phyloP scores from a whole-genome alignment of 2,888 invertebrate species.

The Mythimna pallens region DNA sequence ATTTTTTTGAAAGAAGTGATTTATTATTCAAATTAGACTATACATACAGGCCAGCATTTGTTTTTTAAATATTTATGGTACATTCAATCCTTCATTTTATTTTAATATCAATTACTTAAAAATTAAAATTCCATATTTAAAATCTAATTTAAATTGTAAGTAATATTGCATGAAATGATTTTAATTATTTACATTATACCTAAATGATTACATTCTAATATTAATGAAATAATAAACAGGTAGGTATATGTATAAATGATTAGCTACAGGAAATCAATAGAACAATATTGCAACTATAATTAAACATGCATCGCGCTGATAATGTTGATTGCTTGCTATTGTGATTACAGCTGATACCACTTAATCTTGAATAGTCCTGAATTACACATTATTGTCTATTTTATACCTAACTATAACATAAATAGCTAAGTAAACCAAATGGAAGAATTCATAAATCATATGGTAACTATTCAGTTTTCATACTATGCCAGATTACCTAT shows the following conservation, averaged over 20 bases:
- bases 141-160: not conserved
- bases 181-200: not conserved
- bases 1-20: not conserved
- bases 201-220: not conserved
- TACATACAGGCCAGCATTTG: not conserved
- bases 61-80: not conserved
- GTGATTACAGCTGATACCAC: slow-evolving; percentile 51
- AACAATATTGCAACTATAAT: slow-evolving; percentile 24
- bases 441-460: slow-evolving; percentile 32
- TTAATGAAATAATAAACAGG: slow-evolving; percentile 5
- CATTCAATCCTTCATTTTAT: not conserved
- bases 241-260: not conserved
- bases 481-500: not conserved
- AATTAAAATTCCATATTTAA: not conserved
- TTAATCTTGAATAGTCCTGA: slow-evolving; percentile 42
- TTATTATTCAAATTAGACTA: not conserved
- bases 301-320: slow-evolving; percentile 38
- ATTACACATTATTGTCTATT: slow-evolving; percentile 7
- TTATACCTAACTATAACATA: not conserved
- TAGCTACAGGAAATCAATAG: slow-evolving; percentile 10
- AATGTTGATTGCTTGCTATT: slow-evolving; percentile 40
- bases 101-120: not conserved
- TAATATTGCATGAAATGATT: not conserved
- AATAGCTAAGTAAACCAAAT: not conserved
- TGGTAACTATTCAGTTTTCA: not conserved